Percentiles rank a stretch among this genome's conserved stretches.
Evolutionary conservation across 2,113 vertebrate species (phyloP).

Genomic region (Psophia crepitans): DNA sequence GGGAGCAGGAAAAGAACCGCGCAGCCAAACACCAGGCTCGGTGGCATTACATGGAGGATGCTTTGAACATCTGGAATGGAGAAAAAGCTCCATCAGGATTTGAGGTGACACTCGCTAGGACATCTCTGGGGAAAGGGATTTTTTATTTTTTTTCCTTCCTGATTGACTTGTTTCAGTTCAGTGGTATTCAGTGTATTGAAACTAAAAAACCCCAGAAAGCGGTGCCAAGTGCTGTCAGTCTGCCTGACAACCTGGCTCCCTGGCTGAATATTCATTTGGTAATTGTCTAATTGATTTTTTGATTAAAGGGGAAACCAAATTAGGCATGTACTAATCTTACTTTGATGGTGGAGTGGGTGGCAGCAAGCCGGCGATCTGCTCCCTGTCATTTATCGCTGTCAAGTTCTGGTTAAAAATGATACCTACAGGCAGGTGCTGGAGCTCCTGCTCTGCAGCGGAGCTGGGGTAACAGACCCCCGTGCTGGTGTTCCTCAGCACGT

Average conservation of each 20-base stretch:
- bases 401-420: not conserved
- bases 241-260: not conserved
- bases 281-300: constrained; percentile 54
- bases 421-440: not conserved
- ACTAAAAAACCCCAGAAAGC: not conserved
- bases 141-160: not conserved
- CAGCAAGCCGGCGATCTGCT: constrained; percentile 1
- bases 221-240: not conserved
- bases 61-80: not conserved
- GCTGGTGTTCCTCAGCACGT: not conserved
- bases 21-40: not conserved
- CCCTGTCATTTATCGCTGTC: constrained; percentile 8
- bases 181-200: too few relatives aligned
- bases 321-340: constrained; percentile 8
- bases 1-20: not conserved
- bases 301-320: constrained; percentile 35
- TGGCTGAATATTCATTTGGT: constrained; percentile 44
- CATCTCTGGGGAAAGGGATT: not conserved
- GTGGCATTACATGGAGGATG: not conserved
- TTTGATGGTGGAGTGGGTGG: constrained; percentile 18
- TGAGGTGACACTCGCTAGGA: not conserved
- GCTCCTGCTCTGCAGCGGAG: not conserved
- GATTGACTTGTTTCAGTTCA: not conserved
- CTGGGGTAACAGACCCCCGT: not conserved
- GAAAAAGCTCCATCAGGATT: not conserved